These are phyloP conservation scores for Nixonia krombeini DNA, from an alignment of 1,140 invertebrate genomes.

Conservation along the genomic window DNA sequence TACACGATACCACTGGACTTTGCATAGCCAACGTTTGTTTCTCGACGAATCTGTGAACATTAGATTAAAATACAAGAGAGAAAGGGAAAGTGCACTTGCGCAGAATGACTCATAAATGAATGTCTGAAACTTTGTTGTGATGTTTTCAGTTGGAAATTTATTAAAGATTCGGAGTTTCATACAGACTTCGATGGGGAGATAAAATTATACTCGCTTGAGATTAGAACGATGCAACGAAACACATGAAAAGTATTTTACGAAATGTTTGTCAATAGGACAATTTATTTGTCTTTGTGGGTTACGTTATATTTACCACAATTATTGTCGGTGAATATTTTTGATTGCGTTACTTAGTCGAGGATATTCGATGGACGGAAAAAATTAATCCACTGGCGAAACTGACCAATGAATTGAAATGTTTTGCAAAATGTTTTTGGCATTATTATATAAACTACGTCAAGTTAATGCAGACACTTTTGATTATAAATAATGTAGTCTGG, in stretches of 20 bases:
- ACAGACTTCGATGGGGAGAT: slow-evolving; percentile 15
- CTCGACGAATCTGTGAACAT: slow-evolving; percentile 35
- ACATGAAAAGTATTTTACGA: too few species aligned
- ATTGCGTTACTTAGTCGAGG: too few species aligned
- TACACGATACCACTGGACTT: slow-evolving; percentile 41
- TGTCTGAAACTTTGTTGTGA: slow-evolving; percentile 40
- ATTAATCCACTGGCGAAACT: too few species aligned
- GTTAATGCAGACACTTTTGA: too few species aligned
- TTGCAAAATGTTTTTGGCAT: too few species aligned
- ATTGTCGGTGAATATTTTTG: too few species aligned
- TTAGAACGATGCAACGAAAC: slow-evolving; percentile 1
- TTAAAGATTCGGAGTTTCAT: slow-evolving; percentile 9
- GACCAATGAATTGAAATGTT: too few species aligned
- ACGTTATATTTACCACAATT: too few species aligned
- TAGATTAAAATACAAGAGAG: slow-evolving; percentile 33
- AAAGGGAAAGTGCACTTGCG: slow-evolving; percentile 8
- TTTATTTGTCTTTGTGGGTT: too few species aligned
- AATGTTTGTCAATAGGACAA: background rate
- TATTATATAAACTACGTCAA: too few species aligned
- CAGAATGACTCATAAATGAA: slow-evolving; percentile 32
- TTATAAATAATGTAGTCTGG: too few species aligned
- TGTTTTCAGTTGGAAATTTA: slow-evolving; percentile 27
- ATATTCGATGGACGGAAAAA: too few species aligned
- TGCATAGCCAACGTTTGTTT: slow-evolving; percentile 41
- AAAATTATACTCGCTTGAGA: background rate